phyloP scores from a whole-genome alignment of 2,888 invertebrate species.

The Hanleya hanleyi region DNA sequence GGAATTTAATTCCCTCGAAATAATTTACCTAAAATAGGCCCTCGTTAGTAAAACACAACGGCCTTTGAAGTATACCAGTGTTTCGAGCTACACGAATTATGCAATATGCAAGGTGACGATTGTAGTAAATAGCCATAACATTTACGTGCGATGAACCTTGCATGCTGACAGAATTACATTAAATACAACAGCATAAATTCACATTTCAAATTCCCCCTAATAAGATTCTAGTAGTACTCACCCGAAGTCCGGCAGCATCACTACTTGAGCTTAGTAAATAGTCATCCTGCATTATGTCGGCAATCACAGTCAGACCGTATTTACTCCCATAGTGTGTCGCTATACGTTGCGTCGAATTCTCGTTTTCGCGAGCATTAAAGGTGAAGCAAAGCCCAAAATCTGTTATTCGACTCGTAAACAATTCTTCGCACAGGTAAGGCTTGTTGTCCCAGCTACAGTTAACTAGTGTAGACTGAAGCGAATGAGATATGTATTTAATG shows the following conservation, averaged over 20 bases:
- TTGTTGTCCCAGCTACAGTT: not conserved
- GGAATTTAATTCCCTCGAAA: too few species aligned
- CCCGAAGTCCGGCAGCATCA: not conserved
- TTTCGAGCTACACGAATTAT: too few species aligned
- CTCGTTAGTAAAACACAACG: too few species aligned
- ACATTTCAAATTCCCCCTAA: too few species aligned
- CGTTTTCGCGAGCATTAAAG: not conserved
- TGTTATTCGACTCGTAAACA: not conserved
- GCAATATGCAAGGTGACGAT: too few species aligned
- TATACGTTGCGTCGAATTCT: not conserved
- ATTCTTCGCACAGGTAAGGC: not conserved
- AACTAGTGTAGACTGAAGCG: not conserved
- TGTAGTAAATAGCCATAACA: too few species aligned
- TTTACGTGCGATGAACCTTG: too few species aligned
- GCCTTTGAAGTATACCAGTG: too few species aligned
- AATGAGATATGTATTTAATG: not conserved
- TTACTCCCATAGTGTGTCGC: not conserved
- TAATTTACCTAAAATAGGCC: too few species aligned
- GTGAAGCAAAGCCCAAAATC: constrained; percentile 1
- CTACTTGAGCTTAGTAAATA: not conserved
- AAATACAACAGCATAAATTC: too few species aligned
- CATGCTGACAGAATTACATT: too few species aligned
- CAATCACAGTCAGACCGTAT: constrained; percentile 3
- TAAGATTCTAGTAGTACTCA: too few species aligned
- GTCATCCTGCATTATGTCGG: not conserved